phyloP scores from a whole-genome alignment of 2,113 vertebrate genomes.

The Galbula dea region DNA sequence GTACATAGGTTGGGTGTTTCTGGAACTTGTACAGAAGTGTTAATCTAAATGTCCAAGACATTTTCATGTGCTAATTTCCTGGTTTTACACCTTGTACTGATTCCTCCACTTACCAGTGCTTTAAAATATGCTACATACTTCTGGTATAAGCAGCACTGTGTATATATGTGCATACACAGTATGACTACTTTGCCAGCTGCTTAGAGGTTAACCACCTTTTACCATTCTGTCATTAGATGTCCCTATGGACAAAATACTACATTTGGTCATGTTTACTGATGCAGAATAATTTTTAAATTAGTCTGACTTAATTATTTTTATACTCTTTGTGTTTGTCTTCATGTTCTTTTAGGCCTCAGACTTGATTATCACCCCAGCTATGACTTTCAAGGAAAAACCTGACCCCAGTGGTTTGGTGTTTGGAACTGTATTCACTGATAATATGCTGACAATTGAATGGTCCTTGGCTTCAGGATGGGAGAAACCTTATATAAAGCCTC shows the following conservation, averaged over 20 bases:
- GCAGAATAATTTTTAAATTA: not conserved
- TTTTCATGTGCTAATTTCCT: not conserved
- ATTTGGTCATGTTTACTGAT: not conserved
- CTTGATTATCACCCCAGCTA: constrained; percentile 71
- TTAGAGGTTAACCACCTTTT: not conserved
- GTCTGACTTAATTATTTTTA: not conserved
- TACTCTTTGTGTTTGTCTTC: not conserved
- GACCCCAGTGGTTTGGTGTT: constrained; percentile 76
- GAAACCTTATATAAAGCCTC: constrained; percentile 80
- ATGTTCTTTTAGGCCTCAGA: constrained; percentile 76
- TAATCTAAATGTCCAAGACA: not conserved
- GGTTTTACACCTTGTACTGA: not conserved
- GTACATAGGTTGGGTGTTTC: not conserved
- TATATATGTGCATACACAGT: not conserved
- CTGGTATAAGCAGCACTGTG: not conserved
- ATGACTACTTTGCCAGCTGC: not conserved
- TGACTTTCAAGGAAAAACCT: constrained; percentile 76
- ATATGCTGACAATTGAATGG: constrained; percentile 90
- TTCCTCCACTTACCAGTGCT: not conserved
- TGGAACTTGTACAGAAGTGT: not conserved
- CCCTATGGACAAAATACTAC: not conserved
- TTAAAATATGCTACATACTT: not conserved
- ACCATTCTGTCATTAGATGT: not conserved
- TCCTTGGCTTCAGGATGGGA: constrained; percentile 80
- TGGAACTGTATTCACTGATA: constrained; percentile 87